Conservation (phyloP, 2,888 invertebrate species). For the Mechanitis messenoides region DNA sequence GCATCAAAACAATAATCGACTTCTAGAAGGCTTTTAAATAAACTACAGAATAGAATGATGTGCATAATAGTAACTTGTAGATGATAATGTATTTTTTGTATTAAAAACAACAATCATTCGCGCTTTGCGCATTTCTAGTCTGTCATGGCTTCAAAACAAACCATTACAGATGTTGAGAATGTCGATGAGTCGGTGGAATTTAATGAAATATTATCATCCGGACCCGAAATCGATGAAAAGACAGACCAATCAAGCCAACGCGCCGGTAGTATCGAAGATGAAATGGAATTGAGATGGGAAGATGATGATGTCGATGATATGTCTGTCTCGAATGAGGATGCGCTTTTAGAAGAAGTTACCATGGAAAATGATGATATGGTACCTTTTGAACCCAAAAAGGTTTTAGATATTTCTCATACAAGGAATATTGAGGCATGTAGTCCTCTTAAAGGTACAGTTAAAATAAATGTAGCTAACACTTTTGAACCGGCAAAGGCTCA, state of each 20-base stretch:
- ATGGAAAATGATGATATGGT: slow-evolving; percentile 2
- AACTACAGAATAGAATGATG: no score
- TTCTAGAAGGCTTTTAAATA: no score
- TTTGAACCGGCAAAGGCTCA: slow-evolving; percentile 33
- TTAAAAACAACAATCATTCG: not conserved
- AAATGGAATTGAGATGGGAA: slow-evolving; percentile 49
- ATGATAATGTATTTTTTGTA: not conserved
- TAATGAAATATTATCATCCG: no score
- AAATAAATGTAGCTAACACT: slow-evolving; percentile 11
- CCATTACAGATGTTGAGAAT: not conserved
- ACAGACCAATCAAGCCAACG: not conserved
- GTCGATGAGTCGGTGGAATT: not conserved
- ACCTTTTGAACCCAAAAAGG: not conserved
- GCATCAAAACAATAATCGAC: no score
- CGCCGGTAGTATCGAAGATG: slow-evolving; percentile 34
- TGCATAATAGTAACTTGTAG: not conserved
- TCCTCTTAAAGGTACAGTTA: slow-evolving; percentile 7
- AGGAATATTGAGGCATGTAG: slow-evolving; percentile 11
- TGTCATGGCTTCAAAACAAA: slow-evolving; percentile 2
- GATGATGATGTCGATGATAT: slow-evolving; percentile 39
- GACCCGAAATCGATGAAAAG: not conserved
- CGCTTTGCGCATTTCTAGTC: not conserved
- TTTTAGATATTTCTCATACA: not conserved
- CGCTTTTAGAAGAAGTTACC: slow-evolving; percentile 26
- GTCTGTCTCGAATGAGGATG: slow-evolving; percentile 23